phyloP scores from a whole-genome alignment of 2,888 invertebrate genomes.

The Nomada lathburiana region DNA sequence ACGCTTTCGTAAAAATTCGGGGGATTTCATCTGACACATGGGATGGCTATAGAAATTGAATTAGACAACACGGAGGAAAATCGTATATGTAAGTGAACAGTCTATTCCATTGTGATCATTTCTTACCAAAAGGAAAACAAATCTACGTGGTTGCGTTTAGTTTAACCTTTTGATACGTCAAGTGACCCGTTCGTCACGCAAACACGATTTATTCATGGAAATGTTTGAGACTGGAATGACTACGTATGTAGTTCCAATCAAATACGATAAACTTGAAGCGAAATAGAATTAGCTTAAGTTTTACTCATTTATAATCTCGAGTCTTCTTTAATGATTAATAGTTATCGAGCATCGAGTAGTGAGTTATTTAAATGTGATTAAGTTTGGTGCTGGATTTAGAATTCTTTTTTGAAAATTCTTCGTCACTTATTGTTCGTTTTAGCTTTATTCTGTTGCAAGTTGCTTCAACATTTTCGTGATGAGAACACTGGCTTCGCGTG shows the following conservation, averaged over 20 bases:
- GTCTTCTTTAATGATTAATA: not conserved
- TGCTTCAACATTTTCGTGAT: not conserved
- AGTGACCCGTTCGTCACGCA: not conserved
- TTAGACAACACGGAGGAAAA: constrained; percentile 74
- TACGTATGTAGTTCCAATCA: not conserved
- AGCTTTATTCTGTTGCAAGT: not conserved
- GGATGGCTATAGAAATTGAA: constrained; percentile 75
- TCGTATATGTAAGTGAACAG: constrained; percentile 71
- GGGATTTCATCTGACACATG: constrained; percentile 4
- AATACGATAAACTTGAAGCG: not conserved
- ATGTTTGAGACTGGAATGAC: not conserved
- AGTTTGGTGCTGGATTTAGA: not conserved
- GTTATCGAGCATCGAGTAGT: not conserved
- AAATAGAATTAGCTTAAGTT: not conserved
- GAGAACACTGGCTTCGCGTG: too few species aligned
- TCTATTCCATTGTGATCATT: not conserved
- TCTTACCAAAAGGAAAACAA: not conserved
- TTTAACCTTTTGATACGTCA: constrained; percentile 44
- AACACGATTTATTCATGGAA: not conserved
- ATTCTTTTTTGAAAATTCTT: not conserved
- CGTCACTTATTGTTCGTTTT: not conserved
- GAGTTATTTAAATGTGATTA: not conserved
- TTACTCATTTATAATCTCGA: not conserved
- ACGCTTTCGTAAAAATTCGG: constrained; percentile 12
- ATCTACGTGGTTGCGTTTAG: not conserved